These are phyloP conservation scores for Stegodyphus mimosarum DNA, from an alignment of 1,140 invertebrate genomes.

Conservation along the genomic window DNA sequence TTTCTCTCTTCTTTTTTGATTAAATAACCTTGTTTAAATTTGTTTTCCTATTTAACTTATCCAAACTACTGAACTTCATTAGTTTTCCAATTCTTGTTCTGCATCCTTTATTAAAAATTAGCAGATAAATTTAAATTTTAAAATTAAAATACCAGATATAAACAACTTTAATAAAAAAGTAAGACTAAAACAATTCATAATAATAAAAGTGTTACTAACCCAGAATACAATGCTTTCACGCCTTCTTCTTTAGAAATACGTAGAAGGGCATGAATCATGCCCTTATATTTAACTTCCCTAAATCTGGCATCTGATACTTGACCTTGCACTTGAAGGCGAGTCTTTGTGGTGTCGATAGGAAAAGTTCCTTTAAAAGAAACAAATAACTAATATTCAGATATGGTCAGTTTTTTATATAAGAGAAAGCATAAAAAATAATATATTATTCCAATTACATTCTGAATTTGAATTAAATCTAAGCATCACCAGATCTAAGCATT, in stretches of 20 bases:
- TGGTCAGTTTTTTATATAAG: background rate
- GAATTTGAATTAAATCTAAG: too few relatives aligned
- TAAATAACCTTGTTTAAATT: too few relatives aligned
- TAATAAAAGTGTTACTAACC: constrained; percentile 72
- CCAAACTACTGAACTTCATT: too few relatives aligned
- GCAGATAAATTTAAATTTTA: too few relatives aligned
- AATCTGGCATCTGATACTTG: constrained; percentile 84
- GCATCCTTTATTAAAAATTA: too few relatives aligned
- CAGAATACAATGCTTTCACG: constrained; percentile 81
- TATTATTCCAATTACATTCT: too few relatives aligned
- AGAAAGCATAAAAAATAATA: background rate
- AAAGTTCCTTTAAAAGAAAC: constrained; percentile 82
- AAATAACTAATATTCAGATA: background rate
- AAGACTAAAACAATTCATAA: background rate
- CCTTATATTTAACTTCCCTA: constrained; percentile 83
- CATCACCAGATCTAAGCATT: too few relatives aligned
- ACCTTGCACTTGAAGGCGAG: constrained; percentile 93
- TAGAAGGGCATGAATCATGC: constrained; percentile 90
- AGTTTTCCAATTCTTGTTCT: too few relatives aligned
- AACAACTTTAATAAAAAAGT: too few relatives aligned
- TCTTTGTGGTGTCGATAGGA: constrained; percentile 96
- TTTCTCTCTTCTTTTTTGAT: too few relatives aligned
- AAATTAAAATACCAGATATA: too few relatives aligned
- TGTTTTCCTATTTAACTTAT: too few relatives aligned
- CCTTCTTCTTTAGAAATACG: constrained; percentile 87